Evolutionary conservation across 2,888 invertebrate genomes (phyloP).

Genomic region (Zygothrica quintamaculata): DNA sequence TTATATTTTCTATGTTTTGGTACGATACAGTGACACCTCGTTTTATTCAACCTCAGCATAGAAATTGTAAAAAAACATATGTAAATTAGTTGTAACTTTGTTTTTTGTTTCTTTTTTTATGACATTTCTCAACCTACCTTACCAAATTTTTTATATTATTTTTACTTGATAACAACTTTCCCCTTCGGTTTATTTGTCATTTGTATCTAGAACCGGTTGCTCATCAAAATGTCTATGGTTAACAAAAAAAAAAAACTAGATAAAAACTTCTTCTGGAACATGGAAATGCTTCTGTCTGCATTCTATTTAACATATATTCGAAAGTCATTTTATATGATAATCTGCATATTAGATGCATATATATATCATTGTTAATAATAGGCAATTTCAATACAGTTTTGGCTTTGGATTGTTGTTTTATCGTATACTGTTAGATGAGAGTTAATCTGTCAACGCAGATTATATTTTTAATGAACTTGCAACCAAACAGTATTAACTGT

Average conservation of each 20-base stretch:
- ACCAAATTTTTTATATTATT: constrained; percentile 31
- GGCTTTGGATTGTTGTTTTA: constrained; percentile 20
- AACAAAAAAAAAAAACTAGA: too few species aligned
- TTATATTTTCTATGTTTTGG: constrained; percentile 11
- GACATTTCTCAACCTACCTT: constrained; percentile 57
- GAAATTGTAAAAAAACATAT: too few species aligned
- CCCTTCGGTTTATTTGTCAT: constrained; percentile 43
- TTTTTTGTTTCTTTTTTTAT: constrained; percentile 1
- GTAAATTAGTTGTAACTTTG: too few species aligned
- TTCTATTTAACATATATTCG: constrained; percentile 53
- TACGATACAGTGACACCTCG: constrained; percentile 25
- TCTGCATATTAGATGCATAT: constrained; percentile 17
- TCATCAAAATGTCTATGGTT: constrained; percentile 13
- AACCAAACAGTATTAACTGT: constrained; percentile 16
- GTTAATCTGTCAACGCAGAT: too few species aligned
- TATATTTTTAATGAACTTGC: not conserved
- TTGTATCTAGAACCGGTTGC: constrained; percentile 35
- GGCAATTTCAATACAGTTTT: constrained; percentile 14
- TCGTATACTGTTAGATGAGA: constrained; percentile 45
- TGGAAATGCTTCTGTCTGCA: constrained; percentile 41
- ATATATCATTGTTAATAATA: constrained; percentile 26
- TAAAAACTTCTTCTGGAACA: constrained; percentile 26
- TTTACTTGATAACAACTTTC: constrained; percentile 51
- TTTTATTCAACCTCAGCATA: not conserved
- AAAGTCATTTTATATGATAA: constrained; percentile 32